Percentiles rank a stretch among this genome's conserved stretches.
Conservation (phyloP, 2,888 invertebrate species). For the Chromoteleia sp. region DNA sequence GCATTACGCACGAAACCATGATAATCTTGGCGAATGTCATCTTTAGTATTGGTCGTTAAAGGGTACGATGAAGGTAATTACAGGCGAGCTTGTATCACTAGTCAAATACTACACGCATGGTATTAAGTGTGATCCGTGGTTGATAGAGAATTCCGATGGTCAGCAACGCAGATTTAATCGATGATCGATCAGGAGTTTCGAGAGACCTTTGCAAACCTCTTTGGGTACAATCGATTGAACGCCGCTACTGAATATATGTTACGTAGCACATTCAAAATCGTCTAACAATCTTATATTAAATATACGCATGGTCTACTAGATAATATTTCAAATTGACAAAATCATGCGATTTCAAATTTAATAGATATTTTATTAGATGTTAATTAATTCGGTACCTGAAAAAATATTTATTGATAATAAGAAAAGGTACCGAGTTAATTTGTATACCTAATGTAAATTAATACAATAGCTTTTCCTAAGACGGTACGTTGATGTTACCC, state of each 20-base stretch:
- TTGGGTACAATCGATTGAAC: slow-evolving; percentile 42
- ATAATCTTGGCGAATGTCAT: slow-evolving; percentile 47
- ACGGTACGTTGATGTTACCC: too few relatives aligned
- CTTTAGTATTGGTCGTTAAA: slow-evolving; percentile 52
- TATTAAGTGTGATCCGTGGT: slow-evolving; percentile 64
- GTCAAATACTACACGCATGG: slow-evolving; percentile 52
- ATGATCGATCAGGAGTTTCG: slow-evolving; percentile 57
- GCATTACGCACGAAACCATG: slow-evolving; percentile 15
- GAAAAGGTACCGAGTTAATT: too few relatives aligned
- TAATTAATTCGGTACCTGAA: too few relatives aligned
- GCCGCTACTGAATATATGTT: slow-evolving; percentile 12
- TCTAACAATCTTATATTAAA: slow-evolving; percentile 20
- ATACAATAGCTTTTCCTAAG: too few relatives aligned
- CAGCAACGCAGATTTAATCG: slow-evolving; percentile 55
- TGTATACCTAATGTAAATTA: too few relatives aligned
- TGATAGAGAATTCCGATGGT: slow-evolving; percentile 59
- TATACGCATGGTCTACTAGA: too few relatives aligned
- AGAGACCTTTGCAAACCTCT: slow-evolving; percentile 42
- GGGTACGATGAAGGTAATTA: slow-evolving; percentile 60
- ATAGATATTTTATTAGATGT: not conserved
- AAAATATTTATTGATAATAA: too few relatives aligned
- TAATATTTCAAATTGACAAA: too few relatives aligned
- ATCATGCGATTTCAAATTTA: too few relatives aligned
- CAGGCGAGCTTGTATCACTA: slow-evolving; percentile 49
- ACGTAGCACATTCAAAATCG: slow-evolving; percentile 23